phyloP scores from a whole-genome alignment of 2,113 vertebrate genomes.

The Caretta caretta region DNA sequence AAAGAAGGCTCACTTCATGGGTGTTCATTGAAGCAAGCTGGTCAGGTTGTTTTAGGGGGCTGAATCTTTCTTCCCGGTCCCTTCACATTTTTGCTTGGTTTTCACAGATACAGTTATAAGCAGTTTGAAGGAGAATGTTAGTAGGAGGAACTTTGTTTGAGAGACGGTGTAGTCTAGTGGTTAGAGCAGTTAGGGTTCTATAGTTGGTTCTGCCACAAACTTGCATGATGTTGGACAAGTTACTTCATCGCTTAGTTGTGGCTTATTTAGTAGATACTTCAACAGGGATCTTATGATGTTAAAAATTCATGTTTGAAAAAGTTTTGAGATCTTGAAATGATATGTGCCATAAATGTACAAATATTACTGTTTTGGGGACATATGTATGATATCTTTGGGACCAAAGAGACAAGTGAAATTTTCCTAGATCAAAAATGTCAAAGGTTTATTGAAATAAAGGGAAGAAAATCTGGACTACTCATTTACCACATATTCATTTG shows the following conservation, averaged over 20 bases:
- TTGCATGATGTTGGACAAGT: background rate
- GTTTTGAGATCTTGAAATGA: background rate
- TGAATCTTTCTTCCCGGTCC: background rate
- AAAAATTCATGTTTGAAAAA: background rate
- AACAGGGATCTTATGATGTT: background rate
- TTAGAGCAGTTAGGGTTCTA: background rate
- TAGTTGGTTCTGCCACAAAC: background rate
- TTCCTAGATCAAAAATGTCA: background rate
- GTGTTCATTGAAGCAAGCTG: background rate
- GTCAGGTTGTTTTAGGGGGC: background rate
- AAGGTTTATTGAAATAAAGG: background rate
- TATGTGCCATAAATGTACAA: background rate
- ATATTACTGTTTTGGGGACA: background rate
- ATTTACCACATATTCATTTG: background rate
- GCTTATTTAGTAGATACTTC: background rate
- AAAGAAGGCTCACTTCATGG: background rate
- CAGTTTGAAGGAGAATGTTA: background rate
- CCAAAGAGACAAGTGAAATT: background rate
- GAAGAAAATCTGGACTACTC: background rate
- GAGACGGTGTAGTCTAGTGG: background rate
- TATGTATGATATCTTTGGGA: background rate
- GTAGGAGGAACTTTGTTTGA: background rate
- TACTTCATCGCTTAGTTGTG: background rate
- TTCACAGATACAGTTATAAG: background rate
- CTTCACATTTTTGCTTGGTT: background rate